Conservation (phyloP, 2,888 invertebrate species). For the Zhengitettix transpicula region DNA sequence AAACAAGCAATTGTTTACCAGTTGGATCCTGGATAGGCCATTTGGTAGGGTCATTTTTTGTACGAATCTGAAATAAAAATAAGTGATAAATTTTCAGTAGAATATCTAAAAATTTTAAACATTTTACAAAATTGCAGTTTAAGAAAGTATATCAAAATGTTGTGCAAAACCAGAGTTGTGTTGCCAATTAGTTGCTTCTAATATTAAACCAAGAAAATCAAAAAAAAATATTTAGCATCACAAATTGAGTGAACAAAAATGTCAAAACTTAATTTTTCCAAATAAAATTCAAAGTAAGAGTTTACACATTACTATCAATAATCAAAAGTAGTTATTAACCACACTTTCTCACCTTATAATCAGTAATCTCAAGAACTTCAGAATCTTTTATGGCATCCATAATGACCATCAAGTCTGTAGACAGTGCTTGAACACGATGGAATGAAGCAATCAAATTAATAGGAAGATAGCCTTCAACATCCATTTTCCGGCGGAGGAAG, state of each 20-base stretch:
- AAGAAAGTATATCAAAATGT: too few species aligned
- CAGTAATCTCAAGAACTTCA: constrained; percentile 60
- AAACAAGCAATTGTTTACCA: not conserved
- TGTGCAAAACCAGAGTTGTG: too few species aligned
- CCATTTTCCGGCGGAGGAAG: constrained; percentile 94
- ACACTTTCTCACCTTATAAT: constrained; percentile 49
- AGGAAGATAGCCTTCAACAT: constrained; percentile 80
- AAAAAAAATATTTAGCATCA: too few species aligned
- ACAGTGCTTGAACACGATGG: constrained; percentile 78
- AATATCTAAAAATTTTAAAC: too few species aligned
- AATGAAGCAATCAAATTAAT: constrained; percentile 90
- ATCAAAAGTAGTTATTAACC: too few species aligned
- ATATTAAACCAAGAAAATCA: too few species aligned
- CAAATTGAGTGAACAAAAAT: too few species aligned
- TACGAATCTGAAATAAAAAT: constrained; percentile 45
- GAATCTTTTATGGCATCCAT: constrained; percentile 74
- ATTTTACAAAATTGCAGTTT: too few species aligned
- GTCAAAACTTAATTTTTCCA: too few species aligned
- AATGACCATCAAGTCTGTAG: constrained; percentile 67
- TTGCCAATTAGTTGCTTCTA: too few species aligned
- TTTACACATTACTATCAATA: too few species aligned
- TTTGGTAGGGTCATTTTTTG: constrained; percentile 60
- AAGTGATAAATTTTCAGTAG: not conserved
- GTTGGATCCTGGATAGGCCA: constrained; percentile 69
- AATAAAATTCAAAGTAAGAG: too few species aligned